Evolutionary conservation across 2,113 vertebrate genomes (phyloP).

Genomic region (Epinephelus cyanopodus): DNA sequence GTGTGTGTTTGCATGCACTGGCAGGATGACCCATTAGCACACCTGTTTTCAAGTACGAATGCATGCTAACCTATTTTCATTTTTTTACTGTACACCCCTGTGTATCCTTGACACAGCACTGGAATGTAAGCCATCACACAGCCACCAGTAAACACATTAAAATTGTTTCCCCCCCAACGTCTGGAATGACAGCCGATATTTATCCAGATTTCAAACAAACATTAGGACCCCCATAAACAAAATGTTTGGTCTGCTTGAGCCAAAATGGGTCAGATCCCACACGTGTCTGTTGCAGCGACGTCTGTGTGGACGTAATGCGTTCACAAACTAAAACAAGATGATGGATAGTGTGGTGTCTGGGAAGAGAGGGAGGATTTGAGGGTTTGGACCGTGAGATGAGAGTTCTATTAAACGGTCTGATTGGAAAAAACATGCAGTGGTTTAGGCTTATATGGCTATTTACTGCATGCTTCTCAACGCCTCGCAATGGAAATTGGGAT

Average conservation of each 20-base stretch:
- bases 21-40: neutral
- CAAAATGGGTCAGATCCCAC: neutral
- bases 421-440: conserved; percentile 21
- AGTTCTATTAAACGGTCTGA: conserved; percentile 14
- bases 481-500: conserved; percentile 4
- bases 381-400: conserved; percentile 8
- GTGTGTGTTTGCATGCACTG: neutral
- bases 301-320: conserved; percentile 8
- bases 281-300: neutral
- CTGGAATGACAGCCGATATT: conserved; percentile 56
- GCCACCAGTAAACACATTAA: conserved; percentile 57
- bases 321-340: conserved; percentile 11
- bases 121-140: conserved; percentile 56
- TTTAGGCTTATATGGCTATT: conserved; percentile 13
- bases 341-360: conserved; percentile 14
- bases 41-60: conserved; percentile 22
- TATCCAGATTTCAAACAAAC: conserved; percentile 72
- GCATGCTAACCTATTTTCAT: conserved; percentile 22
- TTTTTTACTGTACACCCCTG: neutral
- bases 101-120: conserved; percentile 15
- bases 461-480: neutral
- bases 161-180: conserved; percentile 24
- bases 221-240: conserved; percentile 53
- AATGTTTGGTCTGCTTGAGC: conserved; percentile 40
- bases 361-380: conserved; percentile 1